Percentiles rank a stretch among this genome's conserved stretches.
Conservation (phyloP, 2,888 invertebrate species). For the Hedychridium roseum region DNA sequence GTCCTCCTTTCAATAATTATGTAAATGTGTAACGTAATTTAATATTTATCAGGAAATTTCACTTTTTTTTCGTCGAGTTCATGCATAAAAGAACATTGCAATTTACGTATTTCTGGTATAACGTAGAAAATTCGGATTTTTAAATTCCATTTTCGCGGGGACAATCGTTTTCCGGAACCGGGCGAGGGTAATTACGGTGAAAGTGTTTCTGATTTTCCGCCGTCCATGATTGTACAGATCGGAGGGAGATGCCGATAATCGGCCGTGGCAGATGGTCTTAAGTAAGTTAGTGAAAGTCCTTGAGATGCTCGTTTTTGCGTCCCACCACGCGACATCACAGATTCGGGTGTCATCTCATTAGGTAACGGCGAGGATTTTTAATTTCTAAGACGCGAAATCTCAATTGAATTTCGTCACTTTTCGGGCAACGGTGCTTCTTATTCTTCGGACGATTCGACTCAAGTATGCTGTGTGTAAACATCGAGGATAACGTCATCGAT, state of each 20-base stretch:
- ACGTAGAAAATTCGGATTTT: no score
- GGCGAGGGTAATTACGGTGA: constrained; percentile 49
- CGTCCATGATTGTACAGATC: constrained; percentile 31
- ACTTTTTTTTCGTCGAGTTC: constrained; percentile 1
- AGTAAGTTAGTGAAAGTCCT: constrained; percentile 55
- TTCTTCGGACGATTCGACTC: no score
- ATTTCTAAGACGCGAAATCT: no score
- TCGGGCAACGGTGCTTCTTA: no score
- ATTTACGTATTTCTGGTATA: no score
- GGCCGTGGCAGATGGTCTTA: constrained; percentile 43
- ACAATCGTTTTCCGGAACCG: constrained; percentile 38
- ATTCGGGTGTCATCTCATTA: constrained; percentile 21
- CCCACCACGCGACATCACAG: constrained; percentile 13
- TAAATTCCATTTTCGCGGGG: constrained; percentile 16
- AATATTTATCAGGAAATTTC: constrained; percentile 2
- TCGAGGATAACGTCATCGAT: no score
- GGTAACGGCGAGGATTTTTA: no score
- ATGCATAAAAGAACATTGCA: background rate
- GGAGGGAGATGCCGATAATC: constrained; percentile 27
- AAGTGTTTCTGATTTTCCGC: constrained; percentile 50
- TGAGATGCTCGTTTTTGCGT: constrained; percentile 2
- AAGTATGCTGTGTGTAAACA: no score
- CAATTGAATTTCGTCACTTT: no score
- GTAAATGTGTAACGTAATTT: no score
- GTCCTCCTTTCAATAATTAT: no score